Evolutionary conservation across 2,888 invertebrate genomes (phyloP).

Genomic region (Electrophaes corylata): DNA sequence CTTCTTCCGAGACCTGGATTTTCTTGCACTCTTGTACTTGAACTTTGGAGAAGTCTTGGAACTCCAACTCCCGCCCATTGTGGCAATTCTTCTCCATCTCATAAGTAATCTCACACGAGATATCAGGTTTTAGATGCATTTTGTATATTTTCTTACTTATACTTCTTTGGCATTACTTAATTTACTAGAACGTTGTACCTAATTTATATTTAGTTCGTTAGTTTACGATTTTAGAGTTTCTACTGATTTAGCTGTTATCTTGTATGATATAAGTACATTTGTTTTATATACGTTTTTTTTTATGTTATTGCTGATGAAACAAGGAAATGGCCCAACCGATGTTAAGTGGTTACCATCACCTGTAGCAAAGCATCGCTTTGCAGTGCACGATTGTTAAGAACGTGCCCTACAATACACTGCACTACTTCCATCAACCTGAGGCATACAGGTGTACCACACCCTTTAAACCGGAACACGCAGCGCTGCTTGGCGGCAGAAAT

Average conservation of each 20-base stretch:
- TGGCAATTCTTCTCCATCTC: conserved; percentile 61
- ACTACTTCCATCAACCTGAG: no score
- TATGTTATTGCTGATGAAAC: no score
- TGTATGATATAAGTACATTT: neutral
- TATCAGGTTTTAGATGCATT: conserved; percentile 76
- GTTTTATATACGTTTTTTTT: neutral
- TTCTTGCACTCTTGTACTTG: conserved; percentile 46
- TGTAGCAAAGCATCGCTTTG: no score
- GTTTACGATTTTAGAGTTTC: neutral
- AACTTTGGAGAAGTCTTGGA: conserved; percentile 10
- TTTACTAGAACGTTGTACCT: conserved; percentile 12
- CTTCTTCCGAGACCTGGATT: conserved; percentile 77
- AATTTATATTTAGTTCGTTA: neutral
- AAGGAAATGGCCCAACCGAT: no score
- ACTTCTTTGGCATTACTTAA: conserved; percentile 32
- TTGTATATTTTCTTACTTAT: conserved; percentile 52
- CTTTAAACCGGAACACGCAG: no score
- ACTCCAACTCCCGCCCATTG: conserved; percentile 13
- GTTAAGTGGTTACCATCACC: no score
- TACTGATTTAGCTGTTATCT: conserved; percentile 9
- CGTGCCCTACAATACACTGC: no score
- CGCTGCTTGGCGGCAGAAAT: no score
- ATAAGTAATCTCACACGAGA: conserved; percentile 69
- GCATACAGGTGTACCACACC: no score
- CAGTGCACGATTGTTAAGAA: no score